These are phyloP conservation scores for Drepana arcuata DNA, from an alignment of 1,140 invertebrate species.

Conservation along the genomic window DNA sequence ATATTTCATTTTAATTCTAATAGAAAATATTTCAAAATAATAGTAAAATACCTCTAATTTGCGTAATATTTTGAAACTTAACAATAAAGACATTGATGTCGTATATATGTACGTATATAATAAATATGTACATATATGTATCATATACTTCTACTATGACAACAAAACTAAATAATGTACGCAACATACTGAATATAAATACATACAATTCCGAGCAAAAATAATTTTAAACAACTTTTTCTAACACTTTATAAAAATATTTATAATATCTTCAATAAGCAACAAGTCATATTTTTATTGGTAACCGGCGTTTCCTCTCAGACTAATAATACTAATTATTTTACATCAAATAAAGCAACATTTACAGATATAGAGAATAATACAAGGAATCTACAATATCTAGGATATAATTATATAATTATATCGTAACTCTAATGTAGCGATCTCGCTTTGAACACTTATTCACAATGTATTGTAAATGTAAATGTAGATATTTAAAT, in stretches of 20 bases:
- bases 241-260: constrained; percentile 66
- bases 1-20: constrained; percentile 33
- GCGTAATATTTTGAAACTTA: constrained; percentile 62
- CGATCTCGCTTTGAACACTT: constrained; percentile 61
- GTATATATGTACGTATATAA: not conserved
- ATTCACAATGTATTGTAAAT: too few species aligned
- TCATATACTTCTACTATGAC: too few species aligned
- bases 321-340: constrained; percentile 67
- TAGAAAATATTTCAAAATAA: constrained; percentile 46
- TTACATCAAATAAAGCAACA: constrained; percentile 61
- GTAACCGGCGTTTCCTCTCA: constrained; percentile 70
- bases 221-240: constrained; percentile 56
- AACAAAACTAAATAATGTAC: constrained; percentile 52
- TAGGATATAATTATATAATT: constrained; percentile 23
- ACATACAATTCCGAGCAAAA: constrained; percentile 38
- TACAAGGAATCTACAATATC: constrained; percentile 50
- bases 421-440: constrained; percentile 37
- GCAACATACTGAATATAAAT: constrained; percentile 32
- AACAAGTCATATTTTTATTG: constrained; percentile 70
- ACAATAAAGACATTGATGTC: constrained; percentile 22
- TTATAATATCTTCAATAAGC: constrained; percentile 67
- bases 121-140: too few species aligned
- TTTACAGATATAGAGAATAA: constrained; percentile 56
- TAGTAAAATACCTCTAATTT: constrained; percentile 31
- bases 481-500: too few species aligned